Evolutionary conservation across 2,113 vertebrate species (phyloP).

Genomic region (Psilopogon haemacephalus): DNA sequence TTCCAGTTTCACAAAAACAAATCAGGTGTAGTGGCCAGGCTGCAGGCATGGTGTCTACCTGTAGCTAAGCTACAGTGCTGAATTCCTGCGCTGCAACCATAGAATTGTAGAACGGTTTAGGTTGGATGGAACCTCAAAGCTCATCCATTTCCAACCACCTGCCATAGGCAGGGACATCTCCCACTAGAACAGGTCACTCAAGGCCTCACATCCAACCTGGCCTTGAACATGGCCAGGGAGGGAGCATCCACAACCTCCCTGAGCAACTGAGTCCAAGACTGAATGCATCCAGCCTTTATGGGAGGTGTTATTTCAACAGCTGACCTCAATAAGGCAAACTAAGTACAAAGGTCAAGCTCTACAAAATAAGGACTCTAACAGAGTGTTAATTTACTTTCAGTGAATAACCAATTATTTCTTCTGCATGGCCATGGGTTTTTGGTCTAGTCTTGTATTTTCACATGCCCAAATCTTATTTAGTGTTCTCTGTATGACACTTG

Average conservation of each 20-base stretch:
- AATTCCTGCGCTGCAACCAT: background rate
- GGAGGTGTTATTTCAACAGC: slow-evolving; percentile 31
- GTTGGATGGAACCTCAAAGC: no score
- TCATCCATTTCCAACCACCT: no score
- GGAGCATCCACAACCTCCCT: no score
- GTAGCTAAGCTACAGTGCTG: background rate
- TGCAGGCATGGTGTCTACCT: slow-evolving; percentile 14
- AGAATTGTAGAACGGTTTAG: no score
- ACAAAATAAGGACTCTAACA: slow-evolving; percentile 16
- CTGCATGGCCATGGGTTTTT: background rate
- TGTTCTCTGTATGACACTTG: background rate
- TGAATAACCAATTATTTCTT: background rate
- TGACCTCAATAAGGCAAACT: slow-evolving; percentile 24
- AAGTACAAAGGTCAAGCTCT: slow-evolving; percentile 25
- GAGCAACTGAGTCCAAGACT: background rate
- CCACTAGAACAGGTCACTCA: no score
- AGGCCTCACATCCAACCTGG: no score
- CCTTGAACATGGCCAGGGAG: no score
- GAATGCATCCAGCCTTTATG: background rate
- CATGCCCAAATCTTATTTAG: background rate
- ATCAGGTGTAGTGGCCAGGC: background rate
- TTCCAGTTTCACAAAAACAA: background rate
- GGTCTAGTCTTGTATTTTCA: background rate
- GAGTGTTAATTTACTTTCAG: background rate
- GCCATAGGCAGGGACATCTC: no score